Evolutionary conservation across 2,888 invertebrate species (phyloP), one percentile per base, ranked within the genome.

Genomic region (Acholoe squamosa): DNA sequence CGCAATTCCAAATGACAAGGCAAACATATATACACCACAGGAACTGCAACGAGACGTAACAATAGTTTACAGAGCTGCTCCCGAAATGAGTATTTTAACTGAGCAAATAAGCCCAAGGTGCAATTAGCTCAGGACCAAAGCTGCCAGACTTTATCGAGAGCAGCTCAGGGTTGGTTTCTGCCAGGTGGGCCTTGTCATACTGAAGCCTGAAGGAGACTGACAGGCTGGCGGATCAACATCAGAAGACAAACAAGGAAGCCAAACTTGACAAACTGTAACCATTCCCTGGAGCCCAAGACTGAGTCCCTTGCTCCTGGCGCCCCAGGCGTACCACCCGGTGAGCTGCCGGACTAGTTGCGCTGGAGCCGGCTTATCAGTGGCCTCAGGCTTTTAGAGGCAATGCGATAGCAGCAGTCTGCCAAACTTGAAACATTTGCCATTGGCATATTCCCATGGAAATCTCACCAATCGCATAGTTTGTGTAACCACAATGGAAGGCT

Each of bases 201-300:
- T 16, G 28, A n/a, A 16, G 19, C 5, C 86, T 10, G 31, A 28
- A 0, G 25, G 54, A 31, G 86, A 28, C 54, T 52, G 86, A 54
- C 84, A 84, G 51, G n/a, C 19, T 19, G 86, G 14, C 52, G 28
- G 86, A 86, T 86, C 28, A 54, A 54, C 86, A 86, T 86, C 86
- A 86, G 54, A 54, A 86, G 86, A 86, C 86, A 86, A 86, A 86
- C 86, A 86, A n/a, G 14, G 86, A 52, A 86, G 86, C 54, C 25
- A 52, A 86, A 86, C 56, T 86, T 54, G 86, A 86, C 86, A 86
- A 54, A 86, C 86, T 86, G 86, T 86, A 86, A 54, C 86, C 86
- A 86, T 86, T 86, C 86, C 86, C 86, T 54, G 86, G 86, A 52
- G 86, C 54, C 86, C 31, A 25, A 52, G 28, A 31, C 76, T 76